Base-by-base conservation (phyloP, 2,113 vertebrate genomes). In the Macquaria ambigua region DNA sequence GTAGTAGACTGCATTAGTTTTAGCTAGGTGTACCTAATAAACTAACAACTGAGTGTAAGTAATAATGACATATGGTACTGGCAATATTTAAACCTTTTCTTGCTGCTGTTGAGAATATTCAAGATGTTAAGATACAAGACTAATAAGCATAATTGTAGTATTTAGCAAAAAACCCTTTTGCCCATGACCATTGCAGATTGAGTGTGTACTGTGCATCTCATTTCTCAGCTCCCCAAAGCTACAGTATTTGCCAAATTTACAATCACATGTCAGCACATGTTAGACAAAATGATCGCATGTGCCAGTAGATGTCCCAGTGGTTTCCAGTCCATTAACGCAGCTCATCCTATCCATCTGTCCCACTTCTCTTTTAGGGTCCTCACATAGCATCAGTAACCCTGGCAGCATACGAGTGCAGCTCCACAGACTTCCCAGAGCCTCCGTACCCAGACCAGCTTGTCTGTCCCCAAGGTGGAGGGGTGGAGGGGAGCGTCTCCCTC, bases 321-420 rank as follows among this genome's bases (percentile, higher is more conserved):
- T 59, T 82, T 66, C 28, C 31, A 63, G 50, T 55, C 25, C 8
- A 46, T 34, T 39, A 31, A 74, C 37, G 12, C 12, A 20, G 53
- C 62, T 76, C 52, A 6, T 71, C 64, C 3, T 46, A 6, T 63
- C 16, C 10, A 18, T 56, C 16, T 58, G 20, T 50, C 23, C 74
- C 12, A n/a, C 59, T 74, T 58, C 25, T 90, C 91, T 74, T 9
- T 53, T 90, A 99, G 98, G 98, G 98, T 87, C 98, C 98, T 88
- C 98, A 99, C 92, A 99, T 99, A 96, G 98, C 98, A 37, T 99
- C 98, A 11, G 98, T 99, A 56, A 99, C 98, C 8, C 95, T 99
- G 90, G 98, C 98, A 91, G 98, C 98, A 1, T 99, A 99, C 72
- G 98, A 99, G 95, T 99, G 98, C 82, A 97, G 98, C 88, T 98